A percentile compares a stretch with the other conserved stretches of the same genome.
These are phyloP conservation scores for Bombus superbus DNA, from an alignment of 1,140 invertebrate species.

Conservation along the genomic window DNA sequence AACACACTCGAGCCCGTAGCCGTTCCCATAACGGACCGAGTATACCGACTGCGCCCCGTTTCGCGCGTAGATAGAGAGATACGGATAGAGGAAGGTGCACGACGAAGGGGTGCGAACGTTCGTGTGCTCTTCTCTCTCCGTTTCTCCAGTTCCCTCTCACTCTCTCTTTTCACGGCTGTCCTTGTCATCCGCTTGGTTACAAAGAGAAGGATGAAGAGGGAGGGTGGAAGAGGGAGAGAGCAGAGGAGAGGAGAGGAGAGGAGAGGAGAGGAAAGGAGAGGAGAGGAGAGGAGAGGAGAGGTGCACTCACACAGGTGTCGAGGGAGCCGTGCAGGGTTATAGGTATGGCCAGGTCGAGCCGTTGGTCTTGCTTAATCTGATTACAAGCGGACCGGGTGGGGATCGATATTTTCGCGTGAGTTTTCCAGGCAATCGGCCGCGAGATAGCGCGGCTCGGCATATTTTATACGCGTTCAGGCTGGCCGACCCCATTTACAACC, in stretches of 20 bases:
- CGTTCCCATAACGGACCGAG: slow-evolving; percentile 53
- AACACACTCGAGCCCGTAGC: slow-evolving; percentile 40
- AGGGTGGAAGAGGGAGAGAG: neutral
- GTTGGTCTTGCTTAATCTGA: slow-evolving; percentile 74
- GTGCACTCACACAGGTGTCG: slow-evolving; percentile 48
- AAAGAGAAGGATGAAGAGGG: neutral
- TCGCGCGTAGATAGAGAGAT: slow-evolving; percentile 49
- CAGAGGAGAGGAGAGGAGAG: neutral
- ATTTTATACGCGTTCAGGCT: slow-evolving; percentile 75
- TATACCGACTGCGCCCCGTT: slow-evolving; percentile 40
- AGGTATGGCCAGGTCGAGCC: slow-evolving; percentile 66
- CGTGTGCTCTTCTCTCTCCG: slow-evolving; percentile 1
- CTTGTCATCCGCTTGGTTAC: neutral
- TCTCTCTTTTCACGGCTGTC: neutral
- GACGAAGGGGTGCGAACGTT: slow-evolving; percentile 46
- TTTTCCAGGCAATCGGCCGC: slow-evolving; percentile 79
- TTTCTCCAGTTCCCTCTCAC: neutral
- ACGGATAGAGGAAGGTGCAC: slow-evolving; percentile 48
- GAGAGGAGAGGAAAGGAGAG: neutral
- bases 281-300: neutral
- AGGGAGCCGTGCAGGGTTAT: slow-evolving; percentile 57
- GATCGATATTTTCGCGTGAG: slow-evolving; percentile 81
- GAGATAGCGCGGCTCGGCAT: slow-evolving; percentile 76
- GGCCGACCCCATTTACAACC: slow-evolving; percentile 65
- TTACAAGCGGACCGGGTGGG: slow-evolving; percentile 65